Evolutionary conservation across 2,113 vertebrate species (phyloP), one percentile per base, ranked within the genome.

Genomic region (Cygnus atratus): DNA sequence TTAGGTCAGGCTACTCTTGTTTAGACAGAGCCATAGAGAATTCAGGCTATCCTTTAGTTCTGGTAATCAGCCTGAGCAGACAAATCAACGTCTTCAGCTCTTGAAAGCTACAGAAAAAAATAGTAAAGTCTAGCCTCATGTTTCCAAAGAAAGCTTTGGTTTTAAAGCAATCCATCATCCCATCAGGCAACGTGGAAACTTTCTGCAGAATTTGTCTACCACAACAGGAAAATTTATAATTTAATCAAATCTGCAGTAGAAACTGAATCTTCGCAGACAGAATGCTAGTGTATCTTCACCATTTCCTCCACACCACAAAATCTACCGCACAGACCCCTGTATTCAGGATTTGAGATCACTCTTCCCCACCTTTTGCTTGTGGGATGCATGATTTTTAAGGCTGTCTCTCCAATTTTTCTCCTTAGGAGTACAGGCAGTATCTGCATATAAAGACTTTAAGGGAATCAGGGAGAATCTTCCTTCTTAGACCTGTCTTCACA

Each of bases 1-100:
- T 66, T 95, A 89, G n/a, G 73, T 92, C 70, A 82, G 65, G 44
- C 54, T 82, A 31, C 73, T 72, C 58, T 68, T 94, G 61, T 88
- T 92, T 78, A 92, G 81, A 92, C 55, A 94, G 29, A 93, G 31
- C 13, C 41, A 78, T 21, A 54, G 54, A 88, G 54, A 94, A 90
- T 84, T 84, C 57, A 87, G 52, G 21, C 39, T 76, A 15, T 73
- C 54, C 76, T 89, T 72, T 35, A 50, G 18, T 88, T 71, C 57
- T 76, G 35, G n/a, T 87, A 81, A 92, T 91, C 84, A 90, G 37
- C 31, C 78, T 85, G 55, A 90, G 44, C 71, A 91, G 84, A 80
- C 48, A 91, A 94, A 95, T 95, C 81, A 85, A 80, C 58, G 31
- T 72, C 62, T 91, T 84, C 88, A 67, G 37, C 41, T 84, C 76